Conservation (phyloP, 2,797 vertebrate species). For the Enteromius anoplus region DNA sequence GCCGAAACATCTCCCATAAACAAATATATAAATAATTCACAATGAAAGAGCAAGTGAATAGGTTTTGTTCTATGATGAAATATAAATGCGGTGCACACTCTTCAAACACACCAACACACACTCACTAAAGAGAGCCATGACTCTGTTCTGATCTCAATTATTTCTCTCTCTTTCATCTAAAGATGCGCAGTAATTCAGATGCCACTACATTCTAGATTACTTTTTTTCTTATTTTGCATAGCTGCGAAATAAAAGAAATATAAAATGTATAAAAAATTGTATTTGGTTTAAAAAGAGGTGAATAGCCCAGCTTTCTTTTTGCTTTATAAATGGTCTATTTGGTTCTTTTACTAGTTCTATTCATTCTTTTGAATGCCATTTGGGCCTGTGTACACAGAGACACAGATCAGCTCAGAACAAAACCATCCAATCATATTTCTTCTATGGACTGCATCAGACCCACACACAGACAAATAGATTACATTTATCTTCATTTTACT, state of each 20-base stretch:
- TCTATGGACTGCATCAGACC: slow-evolving; percentile 25
- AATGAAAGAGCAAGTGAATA: slow-evolving; percentile 46
- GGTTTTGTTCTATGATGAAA: slow-evolving; percentile 60
- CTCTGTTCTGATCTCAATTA: slow-evolving; percentile 41
- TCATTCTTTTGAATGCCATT: slow-evolving; percentile 40
- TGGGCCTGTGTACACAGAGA: slow-evolving; percentile 15
- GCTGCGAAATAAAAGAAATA: background rate
- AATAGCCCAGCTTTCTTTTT: slow-evolving; percentile 24
- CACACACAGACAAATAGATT: slow-evolving; percentile 5
- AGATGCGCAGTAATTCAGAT: slow-evolving; percentile 46
- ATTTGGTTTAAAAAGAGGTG: slow-evolving; percentile 16
- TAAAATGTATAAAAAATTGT: background rate
- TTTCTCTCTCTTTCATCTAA: slow-evolving; percentile 27
- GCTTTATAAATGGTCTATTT: slow-evolving; percentile 42
- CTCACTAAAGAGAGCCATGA: slow-evolving; percentile 47
- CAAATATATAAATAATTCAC: slow-evolving; percentile 43
- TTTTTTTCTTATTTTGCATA: slow-evolving; percentile 35
- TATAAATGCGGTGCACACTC: slow-evolving; percentile 39
- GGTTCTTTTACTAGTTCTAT: slow-evolving; percentile 44
- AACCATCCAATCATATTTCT: slow-evolving; percentile 13
- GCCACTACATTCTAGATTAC: slow-evolving; percentile 27
- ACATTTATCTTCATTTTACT: background rate
- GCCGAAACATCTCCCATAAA: slow-evolving; percentile 17
- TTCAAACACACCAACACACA: slow-evolving; percentile 35
- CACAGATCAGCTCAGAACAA: slow-evolving; percentile 27